A percentile compares a stretch with the other conserved stretches of the same genome.
Conservation (phyloP, 2,113 vertebrate species). For the Hiodon tergisus region DNA sequence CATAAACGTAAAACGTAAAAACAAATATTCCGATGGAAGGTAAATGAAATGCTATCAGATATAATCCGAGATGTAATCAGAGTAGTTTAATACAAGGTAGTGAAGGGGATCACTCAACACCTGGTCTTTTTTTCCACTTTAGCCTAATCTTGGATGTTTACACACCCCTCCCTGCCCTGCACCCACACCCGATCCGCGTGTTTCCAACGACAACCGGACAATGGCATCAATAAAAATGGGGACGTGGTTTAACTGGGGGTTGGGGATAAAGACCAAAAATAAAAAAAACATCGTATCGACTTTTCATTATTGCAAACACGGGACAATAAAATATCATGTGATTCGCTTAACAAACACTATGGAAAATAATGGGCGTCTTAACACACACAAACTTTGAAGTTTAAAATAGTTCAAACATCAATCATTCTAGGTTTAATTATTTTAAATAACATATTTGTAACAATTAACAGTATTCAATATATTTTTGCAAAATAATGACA, state of each 20-base stretch:
- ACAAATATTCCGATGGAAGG: background rate
- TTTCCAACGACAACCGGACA: slow-evolving; percentile 14
- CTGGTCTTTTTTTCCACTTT: slow-evolving; percentile 13
- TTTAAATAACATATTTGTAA: no score
- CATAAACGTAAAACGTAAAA: background rate
- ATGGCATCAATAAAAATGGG: slow-evolving; percentile 20
- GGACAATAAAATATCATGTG: background rate
- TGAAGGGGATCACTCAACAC: slow-evolving; percentile 1
- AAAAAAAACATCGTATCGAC: background rate
- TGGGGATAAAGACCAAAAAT: background rate
- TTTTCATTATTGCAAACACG: background rate
- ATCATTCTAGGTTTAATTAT: no score
- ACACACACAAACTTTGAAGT: no score
- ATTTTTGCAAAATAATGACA: no score
- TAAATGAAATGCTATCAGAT: background rate
- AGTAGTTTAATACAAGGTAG: no score
- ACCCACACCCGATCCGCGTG: slow-evolving; percentile 17
- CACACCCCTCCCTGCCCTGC: slow-evolving; percentile 19
- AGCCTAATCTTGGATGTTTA: slow-evolving; percentile 22
- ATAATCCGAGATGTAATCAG: background rate
- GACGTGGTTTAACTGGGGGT: background rate
- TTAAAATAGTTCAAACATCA: no score
- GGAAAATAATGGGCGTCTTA: background rate
- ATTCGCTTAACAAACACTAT: background rate
- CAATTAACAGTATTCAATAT: no score